A percentile compares a stretch with the other conserved stretches of the same genome.
These are phyloP conservation scores for Neostethus bicornis DNA, from an alignment of 2,797 vertebrate species.

Conservation along the genomic window DNA sequence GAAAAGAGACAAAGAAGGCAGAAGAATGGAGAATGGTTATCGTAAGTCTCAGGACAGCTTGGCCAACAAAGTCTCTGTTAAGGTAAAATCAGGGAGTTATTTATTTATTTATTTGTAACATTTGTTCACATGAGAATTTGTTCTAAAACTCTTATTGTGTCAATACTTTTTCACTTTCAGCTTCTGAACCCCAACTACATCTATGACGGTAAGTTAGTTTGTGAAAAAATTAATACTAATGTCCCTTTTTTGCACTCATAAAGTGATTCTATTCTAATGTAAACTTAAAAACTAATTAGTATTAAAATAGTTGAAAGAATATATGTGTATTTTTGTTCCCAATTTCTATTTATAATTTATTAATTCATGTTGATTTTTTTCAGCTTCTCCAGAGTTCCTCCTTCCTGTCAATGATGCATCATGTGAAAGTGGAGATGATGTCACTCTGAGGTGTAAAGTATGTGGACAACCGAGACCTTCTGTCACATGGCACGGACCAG, in stretches of 20 bases:
- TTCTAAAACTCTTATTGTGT: slow-evolving; percentile 13
- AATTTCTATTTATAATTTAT: no score
- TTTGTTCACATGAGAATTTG: not conserved
- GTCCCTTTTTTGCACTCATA: no score
- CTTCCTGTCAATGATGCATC: slow-evolving; percentile 88
- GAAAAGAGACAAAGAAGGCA: slow-evolving; percentile 96
- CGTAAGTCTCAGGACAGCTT: slow-evolving; percentile 93
- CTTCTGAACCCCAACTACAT: slow-evolving; percentile 98
- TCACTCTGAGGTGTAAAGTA: slow-evolving; percentile 92
- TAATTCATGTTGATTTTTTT: not conserved
- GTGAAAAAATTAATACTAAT: no score
- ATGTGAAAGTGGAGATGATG: slow-evolving; percentile 91
- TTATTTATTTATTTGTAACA: not conserved
- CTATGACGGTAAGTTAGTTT: slow-evolving; percentile 88
- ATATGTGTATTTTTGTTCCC: no score
- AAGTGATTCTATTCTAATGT: no score
- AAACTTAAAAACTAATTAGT: no score
- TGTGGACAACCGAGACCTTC: slow-evolving; percentile 91
- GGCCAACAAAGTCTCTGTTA: slow-evolving; percentile 96
- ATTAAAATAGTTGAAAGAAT: no score
- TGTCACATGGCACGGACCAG: slow-evolving; percentile 93
- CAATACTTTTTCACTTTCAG: slow-evolving; percentile 73
- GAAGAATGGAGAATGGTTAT: slow-evolving; percentile 94
- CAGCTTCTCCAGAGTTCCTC: slow-evolving; percentile 94
- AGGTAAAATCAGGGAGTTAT: slow-evolving; percentile 79